Evolutionary conservation across 2,888 invertebrate genomes (phyloP), one percentile per base, ranked within the genome.

Genomic region (Crossocerus cetratus): DNA sequence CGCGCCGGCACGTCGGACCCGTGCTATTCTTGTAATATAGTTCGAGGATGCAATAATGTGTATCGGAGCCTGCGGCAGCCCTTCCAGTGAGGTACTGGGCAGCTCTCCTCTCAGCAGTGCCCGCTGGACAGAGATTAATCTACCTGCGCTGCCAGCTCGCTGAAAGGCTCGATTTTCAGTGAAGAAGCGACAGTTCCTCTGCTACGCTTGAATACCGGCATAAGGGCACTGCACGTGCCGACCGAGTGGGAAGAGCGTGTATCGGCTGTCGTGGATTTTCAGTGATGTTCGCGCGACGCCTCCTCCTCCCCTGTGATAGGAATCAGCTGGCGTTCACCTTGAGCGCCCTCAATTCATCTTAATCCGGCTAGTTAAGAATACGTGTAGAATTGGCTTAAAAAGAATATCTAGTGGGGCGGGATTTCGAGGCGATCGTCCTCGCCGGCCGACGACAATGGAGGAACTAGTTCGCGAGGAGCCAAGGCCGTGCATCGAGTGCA

Each of bases 401-500:
- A 49, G 16, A 49, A 14, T 11, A n/a, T n/a, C n/a, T n/a, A n/a
- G 49, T 49, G 8, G 32, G 11, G 5, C 49, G 21, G 44, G 54
- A 62, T 61, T 68, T 72, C 69, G 69, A 62, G 60, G 11, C 18
- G 14, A 49, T 45, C 56, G 73, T 62, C 49, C 45, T 43, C 13
- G 18, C 61, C 20, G 44, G 23, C 53, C 16, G 61, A 55, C 54
- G 61, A 20, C 49, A 45, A 56, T 23, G 53, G 45, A 57, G 69
- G 69, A 65, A 62, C 64, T 65, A 69, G 72, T 71, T 75, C 56
- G 68, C 72, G 55, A 69, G 54, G 73, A 66, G 61, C 68, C 81
- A 81, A 81, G 81, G 81, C 68, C 79, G 68, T 57, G 69, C 63
- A 72, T 65, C 56, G 65, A 74, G 70, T 74, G 60, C 69, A 78